phyloP scores from a whole-genome alignment of 2,797 vertebrate genomes.

The Trachurus trachurus region DNA sequence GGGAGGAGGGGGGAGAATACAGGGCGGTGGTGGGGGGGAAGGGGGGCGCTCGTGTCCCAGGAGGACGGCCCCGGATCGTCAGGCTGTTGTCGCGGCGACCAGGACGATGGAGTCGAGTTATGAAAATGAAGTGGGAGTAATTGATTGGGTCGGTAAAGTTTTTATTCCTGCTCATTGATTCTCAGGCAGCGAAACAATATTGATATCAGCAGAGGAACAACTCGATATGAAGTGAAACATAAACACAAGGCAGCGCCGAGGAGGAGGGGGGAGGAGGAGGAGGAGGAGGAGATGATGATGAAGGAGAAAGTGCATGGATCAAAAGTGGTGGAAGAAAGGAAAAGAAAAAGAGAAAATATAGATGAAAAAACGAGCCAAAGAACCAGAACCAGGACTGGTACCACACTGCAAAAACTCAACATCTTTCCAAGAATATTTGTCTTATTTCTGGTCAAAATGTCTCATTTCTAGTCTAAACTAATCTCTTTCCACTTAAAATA shows the following conservation, averaged over 20 bases:
- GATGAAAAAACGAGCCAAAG: too few species aligned
- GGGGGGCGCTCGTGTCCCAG: constrained; percentile 34
- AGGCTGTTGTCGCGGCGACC: constrained; percentile 62
- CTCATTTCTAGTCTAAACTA: too few species aligned
- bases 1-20: too few species aligned
- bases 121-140: constrained; percentile 91
- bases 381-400: too few species aligned
- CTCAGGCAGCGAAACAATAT: constrained; percentile 68
- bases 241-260: constrained; percentile 56
- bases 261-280: background rate
- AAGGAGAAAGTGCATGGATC: background rate
- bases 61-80: constrained; percentile 31
- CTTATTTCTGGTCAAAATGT: too few species aligned
- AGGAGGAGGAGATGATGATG: background rate
- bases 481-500: too few species aligned
- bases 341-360: too few species aligned
- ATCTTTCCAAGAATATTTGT: too few species aligned
- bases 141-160: constrained; percentile 85
- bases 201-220: constrained; percentile 74
- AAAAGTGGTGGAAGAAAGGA: background rate
- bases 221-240: constrained; percentile 64
- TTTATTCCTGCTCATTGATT: constrained; percentile 80
- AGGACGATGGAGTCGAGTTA: constrained; percentile 82
- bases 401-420: too few species aligned
- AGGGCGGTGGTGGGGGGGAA: background rate